phyloP scores from a whole-genome alignment of 1,140 invertebrate species.

The Eciton burchellii region DNA sequence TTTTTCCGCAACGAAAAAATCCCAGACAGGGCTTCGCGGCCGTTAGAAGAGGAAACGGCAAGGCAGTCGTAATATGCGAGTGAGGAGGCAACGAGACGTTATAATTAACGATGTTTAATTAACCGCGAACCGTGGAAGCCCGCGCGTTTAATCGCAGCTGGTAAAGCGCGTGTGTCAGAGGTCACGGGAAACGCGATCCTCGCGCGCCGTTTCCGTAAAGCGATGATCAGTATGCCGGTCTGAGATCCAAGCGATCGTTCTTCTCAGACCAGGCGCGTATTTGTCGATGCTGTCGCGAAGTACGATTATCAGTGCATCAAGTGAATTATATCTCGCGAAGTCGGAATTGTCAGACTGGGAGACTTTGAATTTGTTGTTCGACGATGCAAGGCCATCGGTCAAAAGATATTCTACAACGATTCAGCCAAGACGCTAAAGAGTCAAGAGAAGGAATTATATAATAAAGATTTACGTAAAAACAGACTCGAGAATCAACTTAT shows the following conservation, averaged over 20 bases:
- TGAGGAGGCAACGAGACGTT: constrained; percentile 6
- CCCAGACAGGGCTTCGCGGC: neutral
- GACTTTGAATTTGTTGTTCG: constrained; percentile 3
- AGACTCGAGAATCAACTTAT: too few relatives aligned
- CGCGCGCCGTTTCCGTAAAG: neutral
- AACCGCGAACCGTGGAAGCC: neutral
- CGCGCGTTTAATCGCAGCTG: constrained; percentile 1
- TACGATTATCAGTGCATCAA: constrained; percentile 6
- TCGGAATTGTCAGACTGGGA: neutral
- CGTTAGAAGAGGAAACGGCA: constrained; percentile 3
- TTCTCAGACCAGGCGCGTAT: neutral
- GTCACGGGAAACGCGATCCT: constrained; percentile 6
- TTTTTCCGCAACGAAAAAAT: neutral
- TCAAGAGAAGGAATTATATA: neutral
- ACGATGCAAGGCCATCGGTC: neutral
- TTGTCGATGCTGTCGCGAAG: constrained; percentile 10
- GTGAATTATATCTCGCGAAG: neutral
- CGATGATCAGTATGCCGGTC: constrained; percentile 14
- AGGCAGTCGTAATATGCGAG: neutral
- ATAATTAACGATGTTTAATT: constrained; percentile 38
- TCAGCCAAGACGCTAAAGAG: neutral
- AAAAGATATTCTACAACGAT: neutral
- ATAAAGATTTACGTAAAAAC: too few relatives aligned
- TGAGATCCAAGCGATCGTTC: constrained; percentile 14
- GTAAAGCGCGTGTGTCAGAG: constrained; percentile 32